Base-by-base conservation (phyloP, 2,888 invertebrate species). In the Drosophila helvetica region DNA sequence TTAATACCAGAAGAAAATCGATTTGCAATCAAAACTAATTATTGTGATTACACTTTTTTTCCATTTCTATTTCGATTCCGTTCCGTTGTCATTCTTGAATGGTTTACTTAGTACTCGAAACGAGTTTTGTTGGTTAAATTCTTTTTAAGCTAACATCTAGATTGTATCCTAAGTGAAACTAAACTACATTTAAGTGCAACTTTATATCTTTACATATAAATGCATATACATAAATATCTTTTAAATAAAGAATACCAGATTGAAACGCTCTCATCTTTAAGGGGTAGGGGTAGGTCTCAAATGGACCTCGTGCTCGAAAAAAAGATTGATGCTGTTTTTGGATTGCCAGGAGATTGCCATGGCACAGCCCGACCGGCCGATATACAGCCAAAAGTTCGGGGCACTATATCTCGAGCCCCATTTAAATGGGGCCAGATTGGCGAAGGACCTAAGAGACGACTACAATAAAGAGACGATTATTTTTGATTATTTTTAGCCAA, bases 51-150 rank as follows among this genome's bases (percentile, higher is more conserved):
- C 71, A 63, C 30, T 53, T 75, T 79, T 72, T 55, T 67, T 52
- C 15, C 38, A 38, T 38, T 38, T 70, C 51, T 72, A 53, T 65
- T 58, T 61, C 64, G 22, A 8, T 15, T 62, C 15, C 18, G 30
- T 15, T 62, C 10, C 18, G 30, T 48, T 69, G 55, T 51, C 12
- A 65, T 50, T 79, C 75, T 71, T 46, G 77, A 83, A 79, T 79
- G 63, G 78, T 80, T 82, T 73, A 76, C 65, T 74, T 63, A 75
- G 60, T 79, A 69, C 81, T 84, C 84, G 80, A 57, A 47, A 71
- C 72, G 82, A 81, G 79, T 81, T 82, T 79, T 79, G 84, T 84
- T 82, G 75, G 77, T 81, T 81, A 81, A 77, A 80, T 80, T 80
- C 65, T 66, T 77, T 68, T 17, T 81, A 84, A 82, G 84, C 67